Evolutionary conservation across 92 coral and sea anemone genomes (phyloP), one percentile per base, ranked within the genome.

Genomic region (Parazoanthus atlanticus): DNA sequence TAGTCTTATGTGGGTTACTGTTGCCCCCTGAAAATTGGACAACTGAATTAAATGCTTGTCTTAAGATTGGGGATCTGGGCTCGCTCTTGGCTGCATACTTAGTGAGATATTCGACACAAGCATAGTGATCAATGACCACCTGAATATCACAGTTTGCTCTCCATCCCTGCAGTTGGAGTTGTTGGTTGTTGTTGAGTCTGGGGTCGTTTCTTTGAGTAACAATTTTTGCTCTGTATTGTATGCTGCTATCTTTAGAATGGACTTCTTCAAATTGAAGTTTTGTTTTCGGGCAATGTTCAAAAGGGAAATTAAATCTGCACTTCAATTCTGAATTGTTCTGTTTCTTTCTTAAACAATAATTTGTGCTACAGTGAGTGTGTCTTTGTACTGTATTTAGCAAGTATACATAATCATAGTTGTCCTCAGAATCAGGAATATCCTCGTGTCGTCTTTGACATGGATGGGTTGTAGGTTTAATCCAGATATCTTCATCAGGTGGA

Each of bases 291-390:
- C 76, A 84, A 17, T 26, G 78, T 3, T 84, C 88, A 69, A 84
- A 84, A 38, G 88, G 88, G 76, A 84, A 84, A 46, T 81, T 17
- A 69, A 84, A 84, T 69, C 56, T 67, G 70, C 88, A 84, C 76
- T 84, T 84, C 29, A 84, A 11, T 40, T 84, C 88, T 3, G 43
- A 36, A 43, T 69, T 61, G 61, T 46, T 84, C 7, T 28, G 40
- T 70, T 84, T 84, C 61, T 84, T 82, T 81, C 32, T 81, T 81
- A 81, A 41, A 56, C 86, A 81, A 30, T 81, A 81, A 41, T 81
- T 56, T 56, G 86, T 81, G 72, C 86, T 81, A 81, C 86, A 81
- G 86, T 73, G 75, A 58, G 87, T 84, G 75, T 84, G 87, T n/a
- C 76, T 32, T 34, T 61, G 77, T 40, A 84, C 87, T 58, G 87